Evolutionary conservation across 2,888 invertebrate genomes (phyloP).

Genomic region (Tachina grossa): DNA sequence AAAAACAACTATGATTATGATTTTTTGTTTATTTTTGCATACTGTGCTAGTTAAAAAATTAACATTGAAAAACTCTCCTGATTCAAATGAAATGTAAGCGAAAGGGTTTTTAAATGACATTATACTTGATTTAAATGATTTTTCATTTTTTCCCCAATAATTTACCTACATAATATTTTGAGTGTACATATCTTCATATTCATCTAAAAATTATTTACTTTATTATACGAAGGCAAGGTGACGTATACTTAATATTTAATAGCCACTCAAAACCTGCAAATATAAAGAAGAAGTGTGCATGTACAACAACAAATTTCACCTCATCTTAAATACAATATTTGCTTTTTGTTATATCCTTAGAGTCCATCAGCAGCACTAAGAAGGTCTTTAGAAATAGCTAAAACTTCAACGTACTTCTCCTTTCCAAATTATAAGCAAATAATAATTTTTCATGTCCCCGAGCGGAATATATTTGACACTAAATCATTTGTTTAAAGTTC

Average conservation of each 20-base stretch:
- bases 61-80: too few relatives aligned
- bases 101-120: too few relatives aligned
- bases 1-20: too few relatives aligned
- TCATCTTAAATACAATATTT: conserved; percentile 2
- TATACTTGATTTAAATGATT: too few relatives aligned
- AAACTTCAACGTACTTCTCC: not conserved
- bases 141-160: too few relatives aligned
- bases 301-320: not conserved
- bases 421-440: conserved; percentile 35
- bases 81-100: too few relatives aligned
- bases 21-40: too few relatives aligned
- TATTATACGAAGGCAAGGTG: not conserved
- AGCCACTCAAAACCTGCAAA: not conserved
- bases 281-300: not conserved
- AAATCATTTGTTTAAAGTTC: conserved; percentile 55
- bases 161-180: too few relatives aligned
- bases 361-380: not conserved
- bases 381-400: not conserved
- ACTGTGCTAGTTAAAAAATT: too few relatives aligned
- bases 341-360: conserved; percentile 3
- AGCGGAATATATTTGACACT: conserved; percentile 26
- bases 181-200: too few relatives aligned
- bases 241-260: conserved; percentile 31
- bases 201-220: not conserved
- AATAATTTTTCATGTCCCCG: not conserved